phyloP scores from a whole-genome alignment of 1,140 invertebrate genomes.

The Drosophila tropicalis region DNA sequence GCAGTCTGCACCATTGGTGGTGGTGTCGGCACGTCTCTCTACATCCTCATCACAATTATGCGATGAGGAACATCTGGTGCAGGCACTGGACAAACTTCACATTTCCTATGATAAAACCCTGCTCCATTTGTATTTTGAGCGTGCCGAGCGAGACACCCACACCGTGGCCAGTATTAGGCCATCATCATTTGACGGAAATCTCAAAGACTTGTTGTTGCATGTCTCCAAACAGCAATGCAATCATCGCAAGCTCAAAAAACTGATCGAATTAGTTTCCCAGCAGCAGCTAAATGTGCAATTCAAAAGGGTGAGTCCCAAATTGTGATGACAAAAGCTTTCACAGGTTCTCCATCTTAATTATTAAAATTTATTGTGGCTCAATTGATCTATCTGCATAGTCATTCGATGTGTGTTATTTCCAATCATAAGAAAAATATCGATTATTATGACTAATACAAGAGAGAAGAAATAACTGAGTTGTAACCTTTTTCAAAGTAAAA shows the following conservation, averaged over 20 bases:
- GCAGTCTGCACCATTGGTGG: constrained; percentile 2
- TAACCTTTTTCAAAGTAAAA: no score
- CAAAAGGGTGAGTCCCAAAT: constrained; percentile 48
- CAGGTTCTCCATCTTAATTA: no score
- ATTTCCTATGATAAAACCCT: constrained; percentile 66
- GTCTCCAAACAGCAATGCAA: constrained; percentile 74
- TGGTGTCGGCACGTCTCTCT: constrained; percentile 50
- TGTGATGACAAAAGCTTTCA: no score
- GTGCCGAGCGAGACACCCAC: constrained; percentile 7
- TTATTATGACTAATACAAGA: no score
- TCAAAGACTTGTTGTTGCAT: constrained; percentile 68
- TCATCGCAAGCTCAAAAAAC: constrained; percentile 68
- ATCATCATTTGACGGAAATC: constrained; percentile 31
- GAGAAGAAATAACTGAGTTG: no score
- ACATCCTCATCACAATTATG: constrained; percentile 66
- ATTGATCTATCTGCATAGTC: no score
- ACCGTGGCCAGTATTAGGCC: not conserved
- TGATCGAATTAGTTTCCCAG: constrained; percentile 66
- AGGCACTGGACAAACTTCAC: constrained; percentile 76
- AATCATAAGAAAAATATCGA: no score
- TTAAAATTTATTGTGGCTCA: no score
- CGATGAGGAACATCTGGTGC: constrained; percentile 70
- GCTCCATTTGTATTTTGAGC: constrained; percentile 61
- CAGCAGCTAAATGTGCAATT: constrained; percentile 72
- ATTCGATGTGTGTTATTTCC: no score